Base-by-base conservation (phyloP, 2,888 invertebrate species). In the Lampropteryx suffumata region DNA sequence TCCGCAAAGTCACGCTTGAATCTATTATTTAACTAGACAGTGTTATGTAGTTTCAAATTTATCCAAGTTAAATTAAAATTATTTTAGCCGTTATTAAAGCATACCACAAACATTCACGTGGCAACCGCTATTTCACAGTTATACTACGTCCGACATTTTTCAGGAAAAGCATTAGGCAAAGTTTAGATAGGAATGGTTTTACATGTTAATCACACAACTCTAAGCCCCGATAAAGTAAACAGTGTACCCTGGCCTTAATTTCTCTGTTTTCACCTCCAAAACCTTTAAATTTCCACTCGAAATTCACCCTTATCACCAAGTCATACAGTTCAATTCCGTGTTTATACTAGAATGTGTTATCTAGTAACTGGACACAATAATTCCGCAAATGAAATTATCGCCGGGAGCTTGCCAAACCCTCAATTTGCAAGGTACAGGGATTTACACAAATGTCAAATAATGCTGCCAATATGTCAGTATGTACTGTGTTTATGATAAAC, bases 201-300 rank as follows among this genome's bases (percentile, higher is more conserved):
- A 51, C 46, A 51, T 51, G 46, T 46, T 46, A 51, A 51, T 51
- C 46, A 51, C 42, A 49, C 44, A 41, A 35, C 35, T 35, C 27
- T 35, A 32, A 46, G 11, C 30, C 53, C 32, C 34, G 47, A 48
- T 45, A 44, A 53, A 53, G 44, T 49, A 48, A 53, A 53, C 44
- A 53, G 39, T 39, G 47, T 39, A 37, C 46, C 46, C 41, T 28
- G 11, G 9, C 39, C 52, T 53, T 53, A 44, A 53, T 53, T 47
- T 47, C 39, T 53, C 47, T 48, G 44, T 52, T 52, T 43, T 26
- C 47, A 47, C 47, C 48, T 47, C 33, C 34, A 8, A 33, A 26
- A 28, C 27, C 21, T 21, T 12, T 1, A 17, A 3, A 21, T 12
- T 12, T 6, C 26, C 39, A 30, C 1, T 11, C 42, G 21, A 48